Conservation (phyloP, 2,888 invertebrate genomes). For the Penaeus monodon region DNA sequence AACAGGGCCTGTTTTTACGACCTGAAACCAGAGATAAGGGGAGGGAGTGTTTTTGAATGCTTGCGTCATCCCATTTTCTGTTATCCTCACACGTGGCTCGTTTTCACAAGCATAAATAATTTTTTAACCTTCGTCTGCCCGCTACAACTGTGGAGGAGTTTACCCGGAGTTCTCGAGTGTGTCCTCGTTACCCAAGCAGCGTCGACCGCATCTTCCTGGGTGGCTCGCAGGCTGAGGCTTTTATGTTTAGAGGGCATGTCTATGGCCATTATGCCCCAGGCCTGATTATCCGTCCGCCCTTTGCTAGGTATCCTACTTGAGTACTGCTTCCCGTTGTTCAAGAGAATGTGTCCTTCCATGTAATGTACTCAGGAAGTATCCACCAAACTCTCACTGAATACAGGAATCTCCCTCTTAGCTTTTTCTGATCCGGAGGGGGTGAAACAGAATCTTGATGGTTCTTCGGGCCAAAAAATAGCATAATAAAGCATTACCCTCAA, state of each 20-base stretch:
- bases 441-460: too few relatives aligned
- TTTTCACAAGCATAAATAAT: too few relatives aligned
- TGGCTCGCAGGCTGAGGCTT: conserved; percentile 35
- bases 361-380: conserved; percentile 14
- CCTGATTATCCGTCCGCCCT: conserved; percentile 66
- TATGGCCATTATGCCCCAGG: conserved; percentile 66
- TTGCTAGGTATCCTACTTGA: conserved; percentile 65
- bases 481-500: conserved; percentile 66
- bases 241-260: conserved; percentile 67
- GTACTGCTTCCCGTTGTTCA: conserved; percentile 66
- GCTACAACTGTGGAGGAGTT: background rate
- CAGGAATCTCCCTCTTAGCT: too few relatives aligned
- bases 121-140: too few relatives aligned
- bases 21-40: too few relatives aligned
- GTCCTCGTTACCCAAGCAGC: background rate
- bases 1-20: too few relatives aligned
- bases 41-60: too few relatives aligned
- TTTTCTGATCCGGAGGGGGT: too few relatives aligned
- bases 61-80: too few relatives aligned
- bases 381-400: background rate
- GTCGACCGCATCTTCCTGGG: background rate
- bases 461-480: background rate
- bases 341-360: conserved; percentile 61
- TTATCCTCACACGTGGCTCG: too few relatives aligned
- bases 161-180: background rate